Percentiles rank a stretch among this genome's conserved stretches.
Conservation (phyloP, 2,797 vertebrate genomes). For the Sebastes wilsoni region DNA sequence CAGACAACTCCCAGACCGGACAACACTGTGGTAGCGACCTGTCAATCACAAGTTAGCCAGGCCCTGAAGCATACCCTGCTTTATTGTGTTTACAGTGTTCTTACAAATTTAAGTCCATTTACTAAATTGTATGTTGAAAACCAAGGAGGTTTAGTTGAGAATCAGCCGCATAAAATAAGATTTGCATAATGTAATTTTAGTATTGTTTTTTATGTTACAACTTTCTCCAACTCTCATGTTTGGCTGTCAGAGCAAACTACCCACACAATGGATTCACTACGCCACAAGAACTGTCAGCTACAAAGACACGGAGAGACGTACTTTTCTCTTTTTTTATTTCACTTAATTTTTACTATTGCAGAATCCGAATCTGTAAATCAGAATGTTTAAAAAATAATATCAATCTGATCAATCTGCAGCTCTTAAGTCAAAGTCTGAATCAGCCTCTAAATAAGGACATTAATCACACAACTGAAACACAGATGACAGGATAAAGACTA, state of each 20-base stretch:
- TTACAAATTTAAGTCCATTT: neutral
- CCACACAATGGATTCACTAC: neutral
- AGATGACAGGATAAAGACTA: conserved; percentile 42
- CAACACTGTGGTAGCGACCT: too few relatives aligned
- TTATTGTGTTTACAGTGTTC: too few relatives aligned
- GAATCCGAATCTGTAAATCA: neutral
- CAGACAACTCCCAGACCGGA: too few relatives aligned
- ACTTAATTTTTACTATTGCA: neutral
- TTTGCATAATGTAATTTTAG: neutral
- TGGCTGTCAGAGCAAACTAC: neutral
- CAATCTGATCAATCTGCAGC: neutral
- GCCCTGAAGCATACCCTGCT: too few relatives aligned
- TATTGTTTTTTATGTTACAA: neutral
- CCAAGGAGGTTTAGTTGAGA: neutral
- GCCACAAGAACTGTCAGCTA: neutral
- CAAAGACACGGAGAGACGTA: neutral
- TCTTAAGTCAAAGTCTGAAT: conserved; percentile 33
- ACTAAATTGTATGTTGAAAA: neutral
- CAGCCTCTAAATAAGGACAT: conserved; percentile 34
- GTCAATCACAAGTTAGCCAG: too few relatives aligned
- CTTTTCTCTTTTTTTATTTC: neutral
- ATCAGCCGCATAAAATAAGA: neutral
- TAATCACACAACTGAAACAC: conserved; percentile 28
- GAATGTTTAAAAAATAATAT: neutral
- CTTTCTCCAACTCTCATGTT: neutral